These are phyloP conservation scores for Argyresthia albistria DNA, from an alignment of 2,888 invertebrate species.

Conservation along the genomic window DNA sequence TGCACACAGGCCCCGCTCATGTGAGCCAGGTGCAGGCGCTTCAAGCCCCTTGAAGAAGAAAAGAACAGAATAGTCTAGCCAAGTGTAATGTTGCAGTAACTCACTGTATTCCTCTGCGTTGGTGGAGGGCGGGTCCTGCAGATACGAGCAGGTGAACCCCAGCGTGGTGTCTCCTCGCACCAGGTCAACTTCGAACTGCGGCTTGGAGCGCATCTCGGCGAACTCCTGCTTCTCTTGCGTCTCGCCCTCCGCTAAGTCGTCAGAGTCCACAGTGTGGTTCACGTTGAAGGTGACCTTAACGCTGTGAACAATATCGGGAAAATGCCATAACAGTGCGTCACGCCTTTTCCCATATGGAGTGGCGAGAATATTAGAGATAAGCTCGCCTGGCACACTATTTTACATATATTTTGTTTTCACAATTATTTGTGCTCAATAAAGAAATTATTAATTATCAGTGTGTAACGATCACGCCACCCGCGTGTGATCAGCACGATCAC, in stretches of 20 bases:
- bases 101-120: slow-evolving; percentile 81
- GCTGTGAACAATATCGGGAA: slow-evolving; percentile 39
- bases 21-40: too few relatives aligned
- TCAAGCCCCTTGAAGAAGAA: too few relatives aligned
- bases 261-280: slow-evolving; percentile 94
- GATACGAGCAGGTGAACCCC: slow-evolving; percentile 88
- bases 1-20: too few relatives aligned
- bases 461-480: too few relatives aligned
- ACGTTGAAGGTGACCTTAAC: slow-evolving; percentile 90
- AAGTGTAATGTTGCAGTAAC: slow-evolving; percentile 14
- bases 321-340: too few relatives aligned
- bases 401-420: too few relatives aligned
- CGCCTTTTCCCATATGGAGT: background rate
- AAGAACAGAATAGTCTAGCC: too few relatives aligned
- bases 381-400: too few relatives aligned
- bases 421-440: too few relatives aligned
- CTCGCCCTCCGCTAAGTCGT: slow-evolving; percentile 79
- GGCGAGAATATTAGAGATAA: too few relatives aligned
- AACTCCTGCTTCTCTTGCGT: slow-evolving; percentile 80
- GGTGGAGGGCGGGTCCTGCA: slow-evolving; percentile 73
- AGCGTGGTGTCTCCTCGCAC: slow-evolving; percentile 82
- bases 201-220: slow-evolving; percentile 91
- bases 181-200: slow-evolving; percentile 92
- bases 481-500: too few relatives aligned
- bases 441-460: too few relatives aligned